Conservation (phyloP, 37 sponge, comb jelly and placozoan species). For the Chondrosia reniformis region DNA sequence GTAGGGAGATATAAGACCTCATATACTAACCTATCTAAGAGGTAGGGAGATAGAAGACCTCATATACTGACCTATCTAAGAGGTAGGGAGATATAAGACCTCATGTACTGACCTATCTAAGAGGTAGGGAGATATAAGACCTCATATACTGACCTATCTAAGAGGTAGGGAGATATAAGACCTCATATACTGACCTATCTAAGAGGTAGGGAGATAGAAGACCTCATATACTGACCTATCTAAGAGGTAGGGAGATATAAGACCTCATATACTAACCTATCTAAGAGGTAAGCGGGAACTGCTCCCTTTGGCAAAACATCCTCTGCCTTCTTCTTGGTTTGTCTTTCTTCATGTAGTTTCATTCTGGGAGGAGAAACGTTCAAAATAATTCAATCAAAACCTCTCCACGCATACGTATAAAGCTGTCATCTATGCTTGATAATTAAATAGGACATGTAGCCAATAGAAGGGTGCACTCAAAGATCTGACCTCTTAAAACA, state of each 20-base stretch:
- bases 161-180: constrained; percentile 87
- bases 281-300: constrained; percentile 96
- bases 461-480: too few relatives aligned
- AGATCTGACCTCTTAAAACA: too few relatives aligned
- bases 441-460: too few relatives aligned
- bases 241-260: constrained; percentile 89
- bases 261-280: constrained; percentile 52
- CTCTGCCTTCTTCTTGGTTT: constrained; percentile 76
- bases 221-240: constrained; percentile 61
- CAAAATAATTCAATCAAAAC: too few relatives aligned
- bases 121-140: constrained; percentile 85
- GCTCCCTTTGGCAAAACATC: constrained; percentile 91
- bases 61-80: constrained; percentile 71
- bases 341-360: constrained; percentile 87
- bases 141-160: constrained; percentile 70
- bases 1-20: constrained; percentile 69
- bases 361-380: constrained; percentile 35
- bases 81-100: constrained; percentile 85
- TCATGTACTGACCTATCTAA: constrained; percentile 72
- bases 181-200: constrained; percentile 60
- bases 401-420: too few relatives aligned
- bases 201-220: constrained; percentile 91
- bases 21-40: constrained; percentile 78
- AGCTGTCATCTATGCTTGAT: too few relatives aligned
- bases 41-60: constrained; percentile 74